phyloP scores from a whole-genome alignment of 2,797 vertebrate genomes.

The Xiphophorus birchmanni region DNA sequence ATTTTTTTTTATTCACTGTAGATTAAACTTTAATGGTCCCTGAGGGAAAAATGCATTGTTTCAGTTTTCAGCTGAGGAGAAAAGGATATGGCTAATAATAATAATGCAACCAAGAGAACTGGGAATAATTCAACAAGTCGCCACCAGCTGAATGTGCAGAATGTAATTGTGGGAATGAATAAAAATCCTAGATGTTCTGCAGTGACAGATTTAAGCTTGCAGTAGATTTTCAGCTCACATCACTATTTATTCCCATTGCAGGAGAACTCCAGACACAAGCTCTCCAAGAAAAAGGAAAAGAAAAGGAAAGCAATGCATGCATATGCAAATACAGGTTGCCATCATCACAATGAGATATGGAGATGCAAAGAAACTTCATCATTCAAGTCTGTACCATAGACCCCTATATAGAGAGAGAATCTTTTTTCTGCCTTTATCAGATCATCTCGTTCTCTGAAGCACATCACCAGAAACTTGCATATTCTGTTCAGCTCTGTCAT shows the following conservation, averaged over 20 bases:
- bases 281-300: slow-evolving; percentile 6
- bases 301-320: slow-evolving; percentile 28
- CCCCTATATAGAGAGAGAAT: slow-evolving; percentile 1
- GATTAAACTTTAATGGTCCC: slow-evolving; percentile 70
- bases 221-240: slow-evolving; percentile 26
- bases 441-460: slow-evolving; percentile 56
- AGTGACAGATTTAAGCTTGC: slow-evolving; percentile 42
- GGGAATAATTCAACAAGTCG: slow-evolving; percentile 63
- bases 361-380: slow-evolving; percentile 42
- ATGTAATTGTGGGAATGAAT: slow-evolving; percentile 43
- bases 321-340: slow-evolving; percentile 43
- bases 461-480: slow-evolving; percentile 51
- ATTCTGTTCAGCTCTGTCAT: slow-evolving; percentile 44
- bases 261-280: slow-evolving; percentile 21
- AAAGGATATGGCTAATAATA: slow-evolving; percentile 64
- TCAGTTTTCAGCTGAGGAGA: slow-evolving; percentile 57
- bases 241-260: slow-evolving; percentile 26
- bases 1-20: slow-evolving; percentile 52
- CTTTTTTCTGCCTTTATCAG: slow-evolving; percentile 32
- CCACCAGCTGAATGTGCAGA: slow-evolving; percentile 43
- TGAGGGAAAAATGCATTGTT: slow-evolving; percentile 46
- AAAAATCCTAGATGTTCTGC: slow-evolving; percentile 45
- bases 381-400: slow-evolving; percentile 33
- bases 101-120: slow-evolving; percentile 56
- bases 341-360: slow-evolving; percentile 30